Conservation (phyloP, 2,888 invertebrate species). For the Gordius sp. region DNA sequence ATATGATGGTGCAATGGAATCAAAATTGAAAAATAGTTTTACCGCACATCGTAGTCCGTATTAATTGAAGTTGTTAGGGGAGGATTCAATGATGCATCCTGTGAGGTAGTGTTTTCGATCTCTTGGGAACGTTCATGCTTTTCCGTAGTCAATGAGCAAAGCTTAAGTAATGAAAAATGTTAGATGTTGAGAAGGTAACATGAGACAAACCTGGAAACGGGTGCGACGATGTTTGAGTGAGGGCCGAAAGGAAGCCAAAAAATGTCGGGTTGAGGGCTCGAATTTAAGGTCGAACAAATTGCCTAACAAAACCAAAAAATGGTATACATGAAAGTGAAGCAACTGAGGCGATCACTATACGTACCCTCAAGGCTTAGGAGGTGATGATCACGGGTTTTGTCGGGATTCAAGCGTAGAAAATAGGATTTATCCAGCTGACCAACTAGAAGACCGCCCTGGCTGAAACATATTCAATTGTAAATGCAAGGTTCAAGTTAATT, state of each 20-base stretch:
- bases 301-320: not conserved
- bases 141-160: too few species aligned
- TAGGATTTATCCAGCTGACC: conserved; percentile 9
- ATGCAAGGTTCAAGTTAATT: too few species aligned
- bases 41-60: too few species aligned
- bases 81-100: too few species aligned
- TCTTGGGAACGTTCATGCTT: too few species aligned
- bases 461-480: not conserved
- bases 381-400: not conserved
- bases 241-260: not conserved
- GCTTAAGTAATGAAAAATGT: too few species aligned
- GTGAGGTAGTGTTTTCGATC: too few species aligned
- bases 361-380: not conserved
- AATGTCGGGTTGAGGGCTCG: not conserved
- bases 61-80: too few species aligned
- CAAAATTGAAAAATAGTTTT: too few species aligned
- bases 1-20: too few species aligned
- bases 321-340: too few species aligned
- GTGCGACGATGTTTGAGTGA: not conserved
- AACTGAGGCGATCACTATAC: not conserved
- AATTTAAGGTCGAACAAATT: not conserved
- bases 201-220: not conserved
- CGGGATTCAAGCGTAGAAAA: not conserved
- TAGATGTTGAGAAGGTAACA: too few species aligned
- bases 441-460: conserved; percentile 11